Evolutionary conservation across 2,113 vertebrate genomes (phyloP).

Genomic region (Amphiprion ocellaris): DNA sequence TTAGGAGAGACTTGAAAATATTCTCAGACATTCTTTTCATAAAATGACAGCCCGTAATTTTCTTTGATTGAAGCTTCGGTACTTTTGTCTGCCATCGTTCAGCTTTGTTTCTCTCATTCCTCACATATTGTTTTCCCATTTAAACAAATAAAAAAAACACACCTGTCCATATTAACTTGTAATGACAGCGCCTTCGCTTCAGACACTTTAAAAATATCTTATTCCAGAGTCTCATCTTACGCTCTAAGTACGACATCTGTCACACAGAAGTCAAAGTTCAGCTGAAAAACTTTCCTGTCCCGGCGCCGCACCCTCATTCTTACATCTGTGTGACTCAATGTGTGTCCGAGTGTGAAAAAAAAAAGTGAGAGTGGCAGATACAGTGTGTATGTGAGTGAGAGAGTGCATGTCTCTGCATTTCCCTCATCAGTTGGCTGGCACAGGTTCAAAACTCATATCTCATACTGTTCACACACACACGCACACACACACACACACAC

Average conservation of each 20-base stretch:
- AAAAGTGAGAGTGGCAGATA: background rate
- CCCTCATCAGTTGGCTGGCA: background rate
- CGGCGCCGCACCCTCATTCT: slow-evolving; percentile 8
- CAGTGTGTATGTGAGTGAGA: background rate
- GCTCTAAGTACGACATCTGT: background rate
- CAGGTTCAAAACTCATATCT: slow-evolving; percentile 24
- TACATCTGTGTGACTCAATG: background rate
- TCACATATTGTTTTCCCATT: background rate
- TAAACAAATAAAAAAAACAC: background rate
- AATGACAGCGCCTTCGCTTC: too few species aligned
- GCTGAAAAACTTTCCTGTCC: slow-evolving; percentile 7
- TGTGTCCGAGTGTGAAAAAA: background rate
- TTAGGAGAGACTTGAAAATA: background rate
- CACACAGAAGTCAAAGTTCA: background rate
- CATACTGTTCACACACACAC: slow-evolving; percentile 2
- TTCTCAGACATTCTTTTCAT: background rate
- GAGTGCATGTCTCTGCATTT: background rate
- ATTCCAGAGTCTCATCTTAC: background rate
- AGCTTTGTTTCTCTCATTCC: too few species aligned
- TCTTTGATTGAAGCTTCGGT: background rate
- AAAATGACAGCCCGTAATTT: background rate
- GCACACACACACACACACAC: background rate
- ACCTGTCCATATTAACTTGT: background rate
- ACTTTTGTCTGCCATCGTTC: too few species aligned
- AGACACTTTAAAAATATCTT: too few species aligned